Base-by-base conservation (phyloP, 2,113 vertebrate genomes). In the Stigmatopora argus region DNA sequence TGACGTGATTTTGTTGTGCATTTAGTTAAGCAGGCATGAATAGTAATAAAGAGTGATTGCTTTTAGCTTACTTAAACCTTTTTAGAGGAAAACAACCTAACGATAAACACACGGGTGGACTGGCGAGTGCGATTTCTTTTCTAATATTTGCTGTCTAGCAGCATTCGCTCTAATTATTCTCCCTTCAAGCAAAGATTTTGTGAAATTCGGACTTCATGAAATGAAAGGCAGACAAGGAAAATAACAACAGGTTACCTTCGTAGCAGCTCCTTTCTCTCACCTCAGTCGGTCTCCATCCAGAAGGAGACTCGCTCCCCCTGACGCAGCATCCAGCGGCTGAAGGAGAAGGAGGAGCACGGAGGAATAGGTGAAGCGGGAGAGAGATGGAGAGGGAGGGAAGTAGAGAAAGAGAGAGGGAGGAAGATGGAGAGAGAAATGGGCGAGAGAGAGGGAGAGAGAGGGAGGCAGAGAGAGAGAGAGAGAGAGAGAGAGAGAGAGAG, bases 181-280 rank as follows among this genome's bases (percentile, higher is more conserved):
- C 26, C 21, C 15, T 34, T 49, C 46, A 34, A 13, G 9, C 26
- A 34, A n/a, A 48, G n/a, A 59, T 13, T 38, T 64, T 8, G 21
- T 46, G 9, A 31, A 31, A 31, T 31, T 31, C 26, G 26, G 26
- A 31, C 53, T n/a, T 34, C 31, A n/a, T 12, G 31, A 38, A 31
- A 49, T 26, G 3, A 45, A 61, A 55, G 5, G 4, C 23, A 55
- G 11, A 23, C 7, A 51, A 35, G 17, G n/a, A 19, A 34, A 38
- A 38, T 23, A 70, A 87, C 88, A 89, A 89, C 88, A 89, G 88
- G 88, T 89, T 84, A 83, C 83, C 86, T 86, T 56, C 51, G 45
- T 35, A 65, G 64, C 51, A 41, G 64, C 64, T 23, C 57, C 51
- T 63, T 10, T 46, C 61, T 61, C 14, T 26, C 35, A 67, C 49